Evolutionary conservation across 2,113 vertebrate genomes (phyloP).

Genomic region (Phrynocephalus versicolor): DNA sequence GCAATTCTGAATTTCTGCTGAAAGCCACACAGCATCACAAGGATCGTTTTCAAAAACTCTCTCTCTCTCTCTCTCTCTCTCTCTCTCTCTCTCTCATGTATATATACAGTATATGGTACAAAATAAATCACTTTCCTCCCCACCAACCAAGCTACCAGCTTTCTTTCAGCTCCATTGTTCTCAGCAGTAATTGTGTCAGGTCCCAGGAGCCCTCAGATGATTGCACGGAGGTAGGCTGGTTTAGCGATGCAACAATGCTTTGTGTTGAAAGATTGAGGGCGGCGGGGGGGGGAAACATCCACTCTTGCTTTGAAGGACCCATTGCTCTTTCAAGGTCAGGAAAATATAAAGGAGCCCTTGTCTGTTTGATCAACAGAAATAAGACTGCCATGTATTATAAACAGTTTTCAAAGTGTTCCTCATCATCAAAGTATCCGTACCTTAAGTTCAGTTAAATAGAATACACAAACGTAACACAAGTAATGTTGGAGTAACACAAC

Average conservation of each 20-base stretch:
- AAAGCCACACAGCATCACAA: too few relatives aligned
- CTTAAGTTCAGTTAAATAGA: conserved; percentile 35
- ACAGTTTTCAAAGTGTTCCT: conserved; percentile 29
- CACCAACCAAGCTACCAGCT: not conserved
- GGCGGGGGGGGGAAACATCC: not conserved
- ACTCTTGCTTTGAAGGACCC: not conserved
- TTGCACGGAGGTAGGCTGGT: conserved; percentile 26
- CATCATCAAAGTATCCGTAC: conserved; percentile 11
- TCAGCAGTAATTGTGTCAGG: conserved; percentile 24
- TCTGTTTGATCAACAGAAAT: conserved; percentile 9
- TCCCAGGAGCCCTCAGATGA: not conserved
- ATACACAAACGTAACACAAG: not conserved
- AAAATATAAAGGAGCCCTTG: not conserved
- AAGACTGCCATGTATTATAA: conserved; percentile 41
- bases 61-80: too few relatives aligned
- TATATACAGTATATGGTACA: conserved; percentile 10
- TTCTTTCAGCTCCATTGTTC: conserved; percentile 37
- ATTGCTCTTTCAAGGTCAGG: conserved; percentile 1
- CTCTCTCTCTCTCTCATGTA: too few relatives aligned
- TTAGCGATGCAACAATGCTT: conserved; percentile 50
- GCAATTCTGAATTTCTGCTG: too few relatives aligned
- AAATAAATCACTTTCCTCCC: conserved; percentile 18
- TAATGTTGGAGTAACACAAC: not conserved
- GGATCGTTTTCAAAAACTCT: too few relatives aligned
- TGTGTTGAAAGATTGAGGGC: conserved; percentile 1